Base-by-base conservation (phyloP, 2,113 vertebrate genomes). In the Seriola rivoliana region DNA sequence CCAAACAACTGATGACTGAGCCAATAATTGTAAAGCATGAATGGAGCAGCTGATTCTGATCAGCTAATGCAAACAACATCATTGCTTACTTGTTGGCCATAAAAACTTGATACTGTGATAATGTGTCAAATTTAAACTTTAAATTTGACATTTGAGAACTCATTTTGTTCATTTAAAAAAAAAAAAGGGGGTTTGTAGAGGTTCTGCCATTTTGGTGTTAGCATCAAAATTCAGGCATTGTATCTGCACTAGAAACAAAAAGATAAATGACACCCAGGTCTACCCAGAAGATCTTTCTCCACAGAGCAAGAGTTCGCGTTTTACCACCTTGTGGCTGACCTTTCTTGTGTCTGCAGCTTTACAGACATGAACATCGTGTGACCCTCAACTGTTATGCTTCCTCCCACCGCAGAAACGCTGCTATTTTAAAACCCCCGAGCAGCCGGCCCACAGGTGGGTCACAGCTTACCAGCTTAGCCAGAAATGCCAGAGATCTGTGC, bases 401-500 rank as follows among this genome's bases (percentile, higher is more conserved):
- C 63, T 25, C 19, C 84, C 57, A 32, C 70, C 32, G 5, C 80
- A 88, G 84, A 86, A 84, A 90, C 78, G 21, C 76, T 19, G 80
- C 93, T 94, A 95, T 95, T 94, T 95, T 85, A 90, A 93, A 92
- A 71, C 58, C 70, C 50, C 46, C 50, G 1, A 48, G 82, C 80
- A 77, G 73, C 52, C 72, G 52, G 17, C 69, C 48, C 89, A 85
- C 88, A 90, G 89, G 90, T 92, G 92, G 80, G 78, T 65, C 58
- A 19, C 77, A 62, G 90, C 84, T 83, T 73, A 81, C 81, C 32
- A 55, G 83, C 94, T 89, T 63, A 87, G 83, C 54, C 67, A 89
- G 87, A 91, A 84, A 95, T 93, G 87, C 84, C 88, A 88, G 84
- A 87, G 82, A 91, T 90, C 52, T 62, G 55, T 74, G 87, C 80